phyloP scores from a whole-genome alignment of 2,888 invertebrate genomes.

The Leptinotarsa juncta region DNA sequence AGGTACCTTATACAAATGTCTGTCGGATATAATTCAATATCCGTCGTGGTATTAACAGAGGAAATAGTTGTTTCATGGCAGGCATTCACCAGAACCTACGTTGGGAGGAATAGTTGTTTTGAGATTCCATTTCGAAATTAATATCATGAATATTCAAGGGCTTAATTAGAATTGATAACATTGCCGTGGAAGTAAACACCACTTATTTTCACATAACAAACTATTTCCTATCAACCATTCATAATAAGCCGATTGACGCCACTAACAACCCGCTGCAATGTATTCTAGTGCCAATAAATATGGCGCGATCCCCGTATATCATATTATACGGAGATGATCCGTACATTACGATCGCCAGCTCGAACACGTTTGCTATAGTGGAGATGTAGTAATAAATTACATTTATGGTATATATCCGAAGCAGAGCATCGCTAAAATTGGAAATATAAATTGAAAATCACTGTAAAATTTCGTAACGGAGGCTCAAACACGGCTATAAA shows the following conservation, averaged over 20 bases:
- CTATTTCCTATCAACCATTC: not conserved
- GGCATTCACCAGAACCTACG: too few species aligned
- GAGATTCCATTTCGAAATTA: too few species aligned
- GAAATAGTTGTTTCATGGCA: too few species aligned
- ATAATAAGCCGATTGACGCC: not conserved
- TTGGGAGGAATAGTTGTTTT: too few species aligned
- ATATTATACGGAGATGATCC: conserved; percentile 47
- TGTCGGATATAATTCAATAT: too few species aligned
- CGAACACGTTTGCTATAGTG: conserved; percentile 48
- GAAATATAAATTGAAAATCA: conserved; percentile 54
- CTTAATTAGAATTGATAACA: too few species aligned
- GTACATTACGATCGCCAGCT: conserved; percentile 46
- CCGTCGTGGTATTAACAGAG: too few species aligned
- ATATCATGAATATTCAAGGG: too few species aligned
- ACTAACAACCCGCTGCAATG: not conserved
- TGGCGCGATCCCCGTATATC: conserved; percentile 29
- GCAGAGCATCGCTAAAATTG: conserved; percentile 49
- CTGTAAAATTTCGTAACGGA: conserved; percentile 45
- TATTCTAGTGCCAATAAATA: conserved; percentile 23
- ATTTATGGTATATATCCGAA: conserved; percentile 47
- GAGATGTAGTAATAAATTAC: conserved; percentile 53
- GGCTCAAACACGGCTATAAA: conserved; percentile 42
- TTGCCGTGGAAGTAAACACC: too few species aligned
- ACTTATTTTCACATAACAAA: too few species aligned
- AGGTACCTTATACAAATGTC: too few species aligned